Evolutionary conservation across 2,797 vertebrate species (phyloP), one percentile per base, ranked within the genome.

Genomic region (Margarornis squamiger): DNA sequence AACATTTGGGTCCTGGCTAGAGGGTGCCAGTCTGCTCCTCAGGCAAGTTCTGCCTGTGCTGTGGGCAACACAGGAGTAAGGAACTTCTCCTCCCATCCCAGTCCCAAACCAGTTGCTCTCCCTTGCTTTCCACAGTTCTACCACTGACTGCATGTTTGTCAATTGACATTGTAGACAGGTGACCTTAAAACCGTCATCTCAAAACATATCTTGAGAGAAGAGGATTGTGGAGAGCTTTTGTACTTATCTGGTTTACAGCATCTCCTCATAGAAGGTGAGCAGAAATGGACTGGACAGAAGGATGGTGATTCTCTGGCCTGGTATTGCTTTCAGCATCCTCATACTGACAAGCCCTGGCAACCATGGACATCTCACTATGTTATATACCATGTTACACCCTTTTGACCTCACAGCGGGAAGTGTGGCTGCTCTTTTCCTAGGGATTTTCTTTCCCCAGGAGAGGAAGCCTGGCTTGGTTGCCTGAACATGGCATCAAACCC

Each of bases 291-390:
- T 45, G 59, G 23, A 34, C 9, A 54, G 51, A 43, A 7, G 26
- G 18, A 26, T 14, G 32, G 26, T 32, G 14, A 43, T 54, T 77
- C 6, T 67, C 45, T 41, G 24, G 27, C 20, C 41, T 77, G 46
- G 9, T 49, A 26, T 3, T 75, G 8, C 10, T 70, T 85, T 79
- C 32, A 78, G 30, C 20, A 58, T 49, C 7, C 14, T 80, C 12
- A 9, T 38, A 19, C 1, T 17, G 19, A 9, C 20, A 70, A 65
- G 20, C 27, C 8, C 17, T 10, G 21, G 43, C 55, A 82, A 49
- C 23, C 0, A 0, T 32, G 32, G 65, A 41, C 39, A 32, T 17
- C 15, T 62, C 45, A 13, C 3, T 13, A 16, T 1, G 1, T 54
- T 59, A 46, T 12, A 14, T 12, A 48, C 7, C 21, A 39, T 30